Base-by-base conservation (phyloP, 2,797 vertebrate species). In the Trematomus bernacchii region DNA sequence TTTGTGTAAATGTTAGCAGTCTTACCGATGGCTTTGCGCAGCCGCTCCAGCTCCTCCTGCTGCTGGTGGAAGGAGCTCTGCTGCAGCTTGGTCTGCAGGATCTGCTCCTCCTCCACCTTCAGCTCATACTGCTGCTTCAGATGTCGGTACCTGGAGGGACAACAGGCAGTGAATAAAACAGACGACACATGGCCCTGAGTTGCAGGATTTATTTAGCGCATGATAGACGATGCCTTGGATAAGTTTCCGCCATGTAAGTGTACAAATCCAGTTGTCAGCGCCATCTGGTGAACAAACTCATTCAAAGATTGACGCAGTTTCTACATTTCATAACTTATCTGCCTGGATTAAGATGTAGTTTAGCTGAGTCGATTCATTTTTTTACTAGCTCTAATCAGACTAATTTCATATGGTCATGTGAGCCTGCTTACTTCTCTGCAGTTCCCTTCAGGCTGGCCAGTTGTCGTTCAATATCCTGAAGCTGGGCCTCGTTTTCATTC, bases 61-160 rank as follows among this genome's bases (percentile, higher is more conserved):
- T 98, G 97, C 79, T 98, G 97, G 82, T 99, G 96, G 87, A 98
- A 98, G 4, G 96, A 94, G 78, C 97, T 99, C 92, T 98, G 98
- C 55, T 96, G 95, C 71, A 99, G 92, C 77, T 98, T 99, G 9
- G 94, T 94, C 77, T 96, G 94, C 76, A 99, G 92, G 27, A 98
- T 94, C 81, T 96, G 96, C 69, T 94, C 96, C 87, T 99, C 96
- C 82, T 99, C 97, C 10, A 92, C 93, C 73, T 97, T 98, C 91
- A 99, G 91, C 79, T 99, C 98, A 86, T 94, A 92, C 76, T 98
- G 96, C 84, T 98, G 97, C 89, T 97, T 98, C 76, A 99, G 90
- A 18, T 96, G 92, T 10, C 72, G 94, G 82, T 96, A 98, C 85
- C 98, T 99, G 27, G 11, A 51, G 13, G 16, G 7, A 59, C 15